Evolutionary conservation across 2,113 vertebrate genomes (phyloP), one percentile per base, ranked within the genome.

Genomic region (Spea bombifrons): DNA sequence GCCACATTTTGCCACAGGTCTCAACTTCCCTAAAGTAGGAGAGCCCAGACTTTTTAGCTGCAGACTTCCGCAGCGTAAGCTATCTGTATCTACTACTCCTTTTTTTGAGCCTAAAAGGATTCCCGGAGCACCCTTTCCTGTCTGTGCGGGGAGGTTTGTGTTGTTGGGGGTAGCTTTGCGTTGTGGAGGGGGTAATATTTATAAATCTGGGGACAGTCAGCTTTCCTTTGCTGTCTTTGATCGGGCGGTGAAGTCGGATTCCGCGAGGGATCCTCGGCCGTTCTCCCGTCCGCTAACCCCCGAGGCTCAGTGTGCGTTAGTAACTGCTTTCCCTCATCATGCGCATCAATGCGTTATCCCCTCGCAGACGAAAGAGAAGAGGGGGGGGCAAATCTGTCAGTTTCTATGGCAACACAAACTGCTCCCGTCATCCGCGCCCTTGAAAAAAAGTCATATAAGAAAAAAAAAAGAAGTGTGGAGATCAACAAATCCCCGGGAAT

Each of bases 341-440:
- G 77, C 59, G 77, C 77, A 80, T 80, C 78, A 80, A 68, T 80
- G 78, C 53, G 49, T 80, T 74, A 80, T 80, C 71, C 78, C 64
- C 71, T 73, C 70, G 49, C 53, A 3, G 30, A 66, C 43, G 59
- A 49, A 45, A 5, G 66, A 6, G 17, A 7, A 5, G 63, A 65
- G 44, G 9, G 68, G 63, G 72, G 71, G 45, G 71, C 71, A 74
- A 71, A 73, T 74, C 78, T 80, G 78, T 80, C 71, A 80, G 78
- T 80, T 80, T 59, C 78, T 48, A 80, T 80, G 78, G 78, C 64
- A 80, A 80, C 78, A 64, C 71, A 74, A 80, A 80, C 78, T 67
- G 78, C 64, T 80, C 78, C 65, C 71, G 53, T 74, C 78, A 80
- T 80, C 71, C 43, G 45, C 46, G 78, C 78, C 78, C 78, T 80